phyloP scores from a whole-genome alignment of 2,113 vertebrate species.

The Mormyrus iriodes region DNA sequence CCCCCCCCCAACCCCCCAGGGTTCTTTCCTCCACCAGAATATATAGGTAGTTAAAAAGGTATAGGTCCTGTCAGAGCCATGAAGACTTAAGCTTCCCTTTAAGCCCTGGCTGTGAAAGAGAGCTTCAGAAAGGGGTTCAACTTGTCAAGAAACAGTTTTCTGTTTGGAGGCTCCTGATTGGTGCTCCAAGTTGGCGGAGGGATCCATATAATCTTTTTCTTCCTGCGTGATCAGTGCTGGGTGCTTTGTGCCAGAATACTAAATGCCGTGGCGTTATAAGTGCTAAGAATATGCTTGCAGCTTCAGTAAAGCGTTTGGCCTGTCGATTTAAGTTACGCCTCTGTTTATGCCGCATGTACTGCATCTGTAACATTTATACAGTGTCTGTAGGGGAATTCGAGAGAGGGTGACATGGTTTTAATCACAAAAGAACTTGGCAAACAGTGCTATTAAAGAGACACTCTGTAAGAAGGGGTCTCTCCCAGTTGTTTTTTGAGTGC shows the following conservation, averaged over 20 bases:
- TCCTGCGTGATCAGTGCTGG: conserved; percentile 1
- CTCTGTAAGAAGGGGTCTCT: background rate
- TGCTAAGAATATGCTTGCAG: background rate
- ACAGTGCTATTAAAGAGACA: conserved; percentile 13
- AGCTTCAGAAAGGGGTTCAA: conserved; percentile 14
- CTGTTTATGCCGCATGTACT: background rate
- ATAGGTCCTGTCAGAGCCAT: background rate
- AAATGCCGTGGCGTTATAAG: background rate
- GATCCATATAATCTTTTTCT: background rate
- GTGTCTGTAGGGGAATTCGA: background rate
- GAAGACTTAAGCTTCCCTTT: conserved; percentile 10
- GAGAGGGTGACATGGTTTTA: background rate
- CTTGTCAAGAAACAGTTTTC: conserved; percentile 3
- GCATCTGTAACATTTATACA: background rate
- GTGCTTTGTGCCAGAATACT: background rate
- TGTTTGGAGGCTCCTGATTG: conserved; percentile 15
- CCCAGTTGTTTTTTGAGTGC: background rate
- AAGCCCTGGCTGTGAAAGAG: conserved; percentile 5
- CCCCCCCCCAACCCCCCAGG: background rate
- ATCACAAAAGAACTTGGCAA: background rate
- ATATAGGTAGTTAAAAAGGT: conserved; percentile 5
- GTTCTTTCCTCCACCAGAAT: background rate
- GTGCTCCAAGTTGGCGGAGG: background rate
- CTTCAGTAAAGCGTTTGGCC: background rate
- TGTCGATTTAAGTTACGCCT: background rate